phyloP scores from a whole-genome alignment of 2,113 vertebrate genomes.

The Erythrolamprus reginae region DNA sequence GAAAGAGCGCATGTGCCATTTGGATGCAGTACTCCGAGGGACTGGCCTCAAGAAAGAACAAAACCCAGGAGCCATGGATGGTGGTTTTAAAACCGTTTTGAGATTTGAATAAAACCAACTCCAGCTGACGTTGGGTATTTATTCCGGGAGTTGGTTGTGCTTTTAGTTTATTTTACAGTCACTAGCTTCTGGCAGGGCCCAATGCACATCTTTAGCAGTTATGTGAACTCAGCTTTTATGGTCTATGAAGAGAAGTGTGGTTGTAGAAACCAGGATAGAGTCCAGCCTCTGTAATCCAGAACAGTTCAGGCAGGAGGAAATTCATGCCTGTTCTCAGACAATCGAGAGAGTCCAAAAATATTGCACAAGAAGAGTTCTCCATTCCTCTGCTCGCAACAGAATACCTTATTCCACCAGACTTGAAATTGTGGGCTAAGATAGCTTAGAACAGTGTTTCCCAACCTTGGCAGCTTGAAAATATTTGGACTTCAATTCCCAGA shows the following conservation, averaged over 20 bases:
- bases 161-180: neutral
- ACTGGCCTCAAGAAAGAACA: neutral
- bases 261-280: neutral
- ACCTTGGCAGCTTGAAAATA: no score
- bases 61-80: neutral
- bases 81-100: neutral
- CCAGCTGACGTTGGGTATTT: neutral
- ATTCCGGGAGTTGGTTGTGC: neutral
- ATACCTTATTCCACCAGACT: no score
- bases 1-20: neutral
- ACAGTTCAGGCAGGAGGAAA: neutral
- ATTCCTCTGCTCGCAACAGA: no score
- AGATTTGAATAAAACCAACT: neutral
- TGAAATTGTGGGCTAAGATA: no score
- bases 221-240: neutral
- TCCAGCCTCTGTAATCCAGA: neutral
- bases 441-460: no score
- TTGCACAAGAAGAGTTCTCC: no score
- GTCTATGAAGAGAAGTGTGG: neutral
- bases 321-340: neutral
- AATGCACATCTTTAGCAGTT: neutral
- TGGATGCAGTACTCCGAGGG: neutral
- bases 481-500: no score
- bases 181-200: neutral
- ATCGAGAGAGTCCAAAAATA: no score